Evolutionary conservation across 1,140 invertebrate species (phyloP).

Genomic region (Asbolus verrucosus): DNA sequence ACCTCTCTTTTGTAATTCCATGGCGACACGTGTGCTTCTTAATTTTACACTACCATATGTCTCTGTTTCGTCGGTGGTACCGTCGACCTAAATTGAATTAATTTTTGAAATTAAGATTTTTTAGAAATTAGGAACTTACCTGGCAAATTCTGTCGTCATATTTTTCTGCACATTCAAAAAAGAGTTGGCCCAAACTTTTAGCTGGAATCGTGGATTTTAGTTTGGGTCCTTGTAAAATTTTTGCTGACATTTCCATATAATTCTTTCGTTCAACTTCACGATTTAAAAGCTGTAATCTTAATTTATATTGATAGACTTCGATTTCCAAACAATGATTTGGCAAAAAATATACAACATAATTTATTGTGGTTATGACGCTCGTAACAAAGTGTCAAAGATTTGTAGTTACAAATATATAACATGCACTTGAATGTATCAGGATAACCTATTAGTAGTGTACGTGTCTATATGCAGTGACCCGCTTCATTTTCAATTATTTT

Average conservation of each 20-base stretch:
- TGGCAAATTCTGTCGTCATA: constrained; percentile 48
- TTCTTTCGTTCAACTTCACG: not conserved
- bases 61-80: constrained; percentile 9
- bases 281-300: too few relatives aligned
- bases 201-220: not conserved
- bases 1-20: constrained; percentile 19
- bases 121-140: constrained; percentile 35
- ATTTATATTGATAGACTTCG: too few relatives aligned
- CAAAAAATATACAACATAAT: too few relatives aligned
- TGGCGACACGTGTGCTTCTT: constrained; percentile 25
- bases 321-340: too few relatives aligned
- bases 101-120: too few relatives aligned
- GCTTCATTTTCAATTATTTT: too few relatives aligned
- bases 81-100: constrained; percentile 15
- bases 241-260: not conserved
- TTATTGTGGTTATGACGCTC: too few relatives aligned
- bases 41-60: constrained; percentile 18
- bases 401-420: too few relatives aligned
- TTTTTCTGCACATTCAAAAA: constrained; percentile 22
- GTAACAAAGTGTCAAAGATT: too few relatives aligned
- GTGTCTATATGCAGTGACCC: too few relatives aligned
- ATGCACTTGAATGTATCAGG: too few relatives aligned
- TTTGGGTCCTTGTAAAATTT: not conserved
- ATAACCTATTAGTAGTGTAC: too few relatives aligned
- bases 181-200: constrained; percentile 11